Evolutionary conservation across 2,888 invertebrate species (phyloP), one percentile per base, ranked within the genome.

Genomic region (Limnephilus rhombicus): DNA sequence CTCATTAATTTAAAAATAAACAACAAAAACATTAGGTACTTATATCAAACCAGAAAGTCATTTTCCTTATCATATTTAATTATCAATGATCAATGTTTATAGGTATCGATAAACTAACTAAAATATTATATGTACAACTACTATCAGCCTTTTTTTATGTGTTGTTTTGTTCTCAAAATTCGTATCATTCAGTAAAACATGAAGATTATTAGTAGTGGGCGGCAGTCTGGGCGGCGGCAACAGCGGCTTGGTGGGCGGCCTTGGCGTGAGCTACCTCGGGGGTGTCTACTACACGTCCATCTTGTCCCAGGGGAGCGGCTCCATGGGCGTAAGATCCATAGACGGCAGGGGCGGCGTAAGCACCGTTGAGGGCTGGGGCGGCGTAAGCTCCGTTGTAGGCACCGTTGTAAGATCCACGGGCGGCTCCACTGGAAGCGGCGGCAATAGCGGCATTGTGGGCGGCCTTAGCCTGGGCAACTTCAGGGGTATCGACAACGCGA

Each of bases 281-380:
- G 89, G 93, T 93, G 91, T 93, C 93, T 83, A 93, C 92, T 18
- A 93, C 93, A 29, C 91, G 91, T 49, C 91, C 91, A 29, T 93
- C 93, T 90, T 89, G 88, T 37, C 83, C 89, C 49, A 88, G 83
- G 13, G 89, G 53, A 11, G 91, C 91, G 89, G 89, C 86, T 85
- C 86, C 86, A 85, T 86, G 86, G 24, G 90, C 90, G 85, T 97
- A 97, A 94, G 97, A 97, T 87, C 92, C 45, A 45, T 45, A 13
- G 45, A 45, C 45, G 45, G 45, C 45, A 45, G 45, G 45, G 45
- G 41, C 45, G 45, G 45, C 12, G 45, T 45, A 45, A 3, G 45
- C 45, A 0, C 45, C 92, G 83, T 68, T 80, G 80, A n/a, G 96
- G 85, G 83, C 68, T 4, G 83, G 53, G 82, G 41, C 45, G 41